Evolutionary conservation across 2,113 vertebrate species (phyloP).

Genomic region (Orcinus orca): DNA sequence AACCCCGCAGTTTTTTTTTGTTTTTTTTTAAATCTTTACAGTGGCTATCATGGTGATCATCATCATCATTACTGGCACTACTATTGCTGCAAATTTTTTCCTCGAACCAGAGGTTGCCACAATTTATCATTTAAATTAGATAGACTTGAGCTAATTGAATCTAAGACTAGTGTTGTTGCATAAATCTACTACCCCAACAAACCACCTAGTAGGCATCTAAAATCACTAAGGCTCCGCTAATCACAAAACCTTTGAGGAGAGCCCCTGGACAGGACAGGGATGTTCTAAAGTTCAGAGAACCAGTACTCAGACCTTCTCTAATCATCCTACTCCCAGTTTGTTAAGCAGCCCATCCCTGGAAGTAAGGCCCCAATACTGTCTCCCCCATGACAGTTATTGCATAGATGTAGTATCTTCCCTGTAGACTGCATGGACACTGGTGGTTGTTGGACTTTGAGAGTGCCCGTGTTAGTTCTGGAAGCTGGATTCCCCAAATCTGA

Average conservation of each 20-base stretch:
- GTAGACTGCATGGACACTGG: not conserved
- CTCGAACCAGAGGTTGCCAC: not conserved
- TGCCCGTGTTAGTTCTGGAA: not conserved
- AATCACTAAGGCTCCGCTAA: not conserved
- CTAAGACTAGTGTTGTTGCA: not conserved
- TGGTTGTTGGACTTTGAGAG: not conserved
- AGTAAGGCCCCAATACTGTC: not conserved
- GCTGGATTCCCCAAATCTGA: not conserved
- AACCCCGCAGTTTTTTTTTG: rapidly evolving
- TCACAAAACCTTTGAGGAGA: not conserved
- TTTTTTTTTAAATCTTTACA: not conserved
- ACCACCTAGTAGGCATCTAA: not conserved
- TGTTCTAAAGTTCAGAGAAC: not conserved
- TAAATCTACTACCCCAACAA: not conserved
- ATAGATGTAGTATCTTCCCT: not conserved
- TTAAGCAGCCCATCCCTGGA: not conserved
- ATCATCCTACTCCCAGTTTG: not conserved
- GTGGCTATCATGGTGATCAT: not conserved
- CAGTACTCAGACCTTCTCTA: not conserved
- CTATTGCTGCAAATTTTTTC: not conserved
- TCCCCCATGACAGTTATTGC: not conserved
- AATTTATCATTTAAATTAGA: not conserved
- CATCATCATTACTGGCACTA: not conserved
- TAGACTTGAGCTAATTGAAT: not conserved
- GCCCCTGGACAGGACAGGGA: not conserved